Conservation (phyloP, 2,888 invertebrate genomes). For the Hermodice carunculata region DNA sequence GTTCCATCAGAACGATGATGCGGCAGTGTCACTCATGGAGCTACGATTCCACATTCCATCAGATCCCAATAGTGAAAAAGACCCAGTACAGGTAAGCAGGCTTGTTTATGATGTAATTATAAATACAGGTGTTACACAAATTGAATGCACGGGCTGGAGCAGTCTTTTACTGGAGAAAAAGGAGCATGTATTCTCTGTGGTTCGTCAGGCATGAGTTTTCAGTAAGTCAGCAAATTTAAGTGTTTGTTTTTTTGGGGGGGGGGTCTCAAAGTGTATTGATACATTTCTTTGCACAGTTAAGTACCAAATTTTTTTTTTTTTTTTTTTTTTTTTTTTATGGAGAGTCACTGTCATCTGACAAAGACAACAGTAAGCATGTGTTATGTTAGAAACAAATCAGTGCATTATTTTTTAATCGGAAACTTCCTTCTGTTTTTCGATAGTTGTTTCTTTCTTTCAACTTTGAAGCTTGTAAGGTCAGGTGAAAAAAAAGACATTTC, state of each 20-base stretch:
- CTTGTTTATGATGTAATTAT: neutral
- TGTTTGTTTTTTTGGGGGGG: neutral
- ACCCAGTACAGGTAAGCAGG: slow-evolving; percentile 81
- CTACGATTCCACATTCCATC: slow-evolving; percentile 97
- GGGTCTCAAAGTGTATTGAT: no score
- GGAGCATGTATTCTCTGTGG: neutral
- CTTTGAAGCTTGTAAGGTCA: no score
- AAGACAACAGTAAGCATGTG: no score
- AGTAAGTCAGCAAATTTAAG: neutral
- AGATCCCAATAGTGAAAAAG: slow-evolving; percentile 84
- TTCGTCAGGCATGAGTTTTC: neutral
- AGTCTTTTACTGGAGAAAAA: neutral
- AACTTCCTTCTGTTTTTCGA: no score
- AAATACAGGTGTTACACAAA: neutral
- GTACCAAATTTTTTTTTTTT: no score
- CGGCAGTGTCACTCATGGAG: slow-evolving; percentile 95
- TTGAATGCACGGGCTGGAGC: neutral
- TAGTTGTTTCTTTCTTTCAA: no score
- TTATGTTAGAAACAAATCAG: no score
- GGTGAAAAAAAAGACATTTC: no score
- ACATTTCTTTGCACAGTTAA: no score
- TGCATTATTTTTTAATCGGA: no score
- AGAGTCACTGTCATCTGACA: no score
- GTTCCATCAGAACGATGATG: slow-evolving; percentile 99
- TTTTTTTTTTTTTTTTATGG: no score